A percentile compares a stretch with the other conserved stretches of the same genome.
Evolutionary conservation across 2,888 invertebrate species (phyloP).

Genomic region (Odontocolon sp.): DNA sequence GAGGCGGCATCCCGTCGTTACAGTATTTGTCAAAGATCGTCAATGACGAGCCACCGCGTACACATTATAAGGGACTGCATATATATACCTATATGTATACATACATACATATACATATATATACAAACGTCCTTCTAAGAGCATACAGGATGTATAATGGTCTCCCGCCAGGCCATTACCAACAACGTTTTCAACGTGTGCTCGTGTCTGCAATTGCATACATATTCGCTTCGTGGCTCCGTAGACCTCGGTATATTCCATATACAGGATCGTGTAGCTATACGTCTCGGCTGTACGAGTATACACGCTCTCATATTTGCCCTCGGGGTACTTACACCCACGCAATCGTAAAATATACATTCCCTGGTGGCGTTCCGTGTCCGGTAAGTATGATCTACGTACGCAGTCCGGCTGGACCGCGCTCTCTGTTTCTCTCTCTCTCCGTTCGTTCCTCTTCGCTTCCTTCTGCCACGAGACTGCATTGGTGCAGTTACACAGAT

Average conservation of each 20-base stretch:
- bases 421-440: slow-evolving; percentile 21
- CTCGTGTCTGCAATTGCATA: slow-evolving; percentile 22
- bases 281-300: background rate
- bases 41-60: slow-evolving; percentile 51
- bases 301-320: slow-evolving; percentile 48
- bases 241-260: slow-evolving; percentile 2
- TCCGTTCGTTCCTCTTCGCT: too few relatives aligned
- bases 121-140: slow-evolving; percentile 21
- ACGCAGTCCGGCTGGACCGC: slow-evolving; percentile 52
- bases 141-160: slow-evolving; percentile 44
- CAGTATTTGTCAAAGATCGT: slow-evolving; percentile 51
- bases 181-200: slow-evolving; percentile 57
- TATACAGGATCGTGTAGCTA: background rate
- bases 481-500: background rate
- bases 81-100: background rate
- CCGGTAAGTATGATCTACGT: slow-evolving; percentile 65
- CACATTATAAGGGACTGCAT: background rate
- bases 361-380: slow-evolving; percentile 59
- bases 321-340: slow-evolving; percentile 61
- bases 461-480: background rate
- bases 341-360: slow-evolving; percentile 64
- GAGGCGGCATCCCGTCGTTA: slow-evolving; percentile 35
- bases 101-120: background rate
- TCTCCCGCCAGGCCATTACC: slow-evolving; percentile 61
- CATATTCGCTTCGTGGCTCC: slow-evolving; percentile 36